phyloP scores from a whole-genome alignment of 2,888 invertebrate genomes.

The Dynastes hyllus region DNA sequence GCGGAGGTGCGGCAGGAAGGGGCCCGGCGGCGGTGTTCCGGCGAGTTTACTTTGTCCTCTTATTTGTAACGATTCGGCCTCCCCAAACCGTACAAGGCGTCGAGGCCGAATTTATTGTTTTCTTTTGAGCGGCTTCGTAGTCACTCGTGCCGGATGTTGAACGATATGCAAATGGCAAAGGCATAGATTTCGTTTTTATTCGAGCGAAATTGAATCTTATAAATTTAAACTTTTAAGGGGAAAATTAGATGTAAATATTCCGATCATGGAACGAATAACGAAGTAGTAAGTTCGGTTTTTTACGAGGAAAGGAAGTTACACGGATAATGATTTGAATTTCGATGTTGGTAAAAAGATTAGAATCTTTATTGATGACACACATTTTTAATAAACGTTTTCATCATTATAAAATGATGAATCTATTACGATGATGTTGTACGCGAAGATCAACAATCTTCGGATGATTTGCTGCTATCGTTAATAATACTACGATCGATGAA shows the following conservation, averaged over 20 bases:
- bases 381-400: no score
- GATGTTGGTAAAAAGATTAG: no score
- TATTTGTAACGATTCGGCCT: slow-evolving; percentile 20
- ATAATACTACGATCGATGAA: no score
- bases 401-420: no score
- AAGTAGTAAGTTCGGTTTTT: no score
- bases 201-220: slow-evolving; percentile 6
- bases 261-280: no score
- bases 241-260: slow-evolving; percentile 6
- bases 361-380: no score
- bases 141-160: background rate
- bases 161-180: background rate
- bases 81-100: background rate
- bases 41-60: background rate
- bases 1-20: background rate
- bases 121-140: background rate
- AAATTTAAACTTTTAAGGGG: slow-evolving; percentile 2
- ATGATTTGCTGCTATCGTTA: no score
- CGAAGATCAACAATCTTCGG: no score
- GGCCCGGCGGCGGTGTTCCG: background rate
- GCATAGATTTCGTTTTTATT: slow-evolving; percentile 7
- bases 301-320: no score
- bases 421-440: no score
- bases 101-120: slow-evolving; percentile 1
- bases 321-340: no score